Base-by-base conservation (phyloP, 2,888 invertebrate species). In the Parelbella ahira region DNA sequence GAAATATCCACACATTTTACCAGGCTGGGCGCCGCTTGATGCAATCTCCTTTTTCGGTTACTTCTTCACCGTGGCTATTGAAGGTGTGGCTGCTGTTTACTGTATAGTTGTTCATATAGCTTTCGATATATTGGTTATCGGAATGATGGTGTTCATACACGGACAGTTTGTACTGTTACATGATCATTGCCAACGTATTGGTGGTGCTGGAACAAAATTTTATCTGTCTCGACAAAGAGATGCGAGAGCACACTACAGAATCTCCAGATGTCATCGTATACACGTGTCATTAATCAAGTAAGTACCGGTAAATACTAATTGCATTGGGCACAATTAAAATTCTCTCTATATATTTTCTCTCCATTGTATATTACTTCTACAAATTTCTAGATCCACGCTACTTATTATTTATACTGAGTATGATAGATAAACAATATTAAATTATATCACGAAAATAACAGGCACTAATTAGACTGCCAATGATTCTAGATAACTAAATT, bases 141-240 rank as follows among this genome's bases (percentile, higher is more conserved):
- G 79, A 0, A 49, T 78, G 3, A 79, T 81, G 71, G 71, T 79
- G 37, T 79, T 79, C 36, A 48, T 69, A n/a, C 68, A 73, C 29
- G 81, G 80, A 0, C 80, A 82, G 48, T 80, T 71, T 50, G 46
- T 56, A 3, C 46, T 67, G 13, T 53, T 84, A 2, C 63, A 65
- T 2, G 44, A 61, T 2, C 65, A 64, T 37, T 64, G 75, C 47
- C 61, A 66, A 41, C 54, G 50, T 11, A 72, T 83, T 23, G 81
- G 65, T 0, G 78, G 79, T 0, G 58, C 44, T 1, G 76, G 76
- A 1, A 53, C 44, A 8, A 29, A 20, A 0, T 67, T 38, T 19
- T 41, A 42, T 5, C 18, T 67, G 4, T 60, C 58, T 1, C 49
- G 48, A n/a, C 46, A 47, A 33, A 63, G 70, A 36, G 74, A 83